These are phyloP conservation scores for Scotopteryx bipunctaria DNA, from an alignment of 2,888 invertebrate genomes.

Conservation along the genomic window DNA sequence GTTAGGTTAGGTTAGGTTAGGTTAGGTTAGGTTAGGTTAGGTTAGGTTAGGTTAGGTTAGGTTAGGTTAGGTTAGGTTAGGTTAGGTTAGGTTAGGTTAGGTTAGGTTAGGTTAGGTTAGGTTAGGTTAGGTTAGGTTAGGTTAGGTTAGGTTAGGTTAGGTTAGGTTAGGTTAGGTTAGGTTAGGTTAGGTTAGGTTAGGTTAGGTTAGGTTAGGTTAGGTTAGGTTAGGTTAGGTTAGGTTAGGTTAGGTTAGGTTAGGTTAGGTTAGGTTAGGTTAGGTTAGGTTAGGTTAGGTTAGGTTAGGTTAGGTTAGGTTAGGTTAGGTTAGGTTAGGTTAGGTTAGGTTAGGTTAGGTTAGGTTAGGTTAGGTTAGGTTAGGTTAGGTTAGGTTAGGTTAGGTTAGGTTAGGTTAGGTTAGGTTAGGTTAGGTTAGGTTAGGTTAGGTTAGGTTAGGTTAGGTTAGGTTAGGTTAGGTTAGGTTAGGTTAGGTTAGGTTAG, in stretches of 20 bases:
- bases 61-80: constrained; percentile 6
- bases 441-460: neutral
- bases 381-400: neutral
- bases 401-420: constrained; percentile 6
- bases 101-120: constrained; percentile 10
- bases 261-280: neutral
- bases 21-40: neutral
- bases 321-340: neutral
- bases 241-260: constrained; percentile 9
- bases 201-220: neutral
- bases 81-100: neutral
- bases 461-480: constrained; percentile 3
- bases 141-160: neutral
- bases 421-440: constrained; percentile 6
- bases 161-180: constrained; percentile 4
- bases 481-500: constrained; percentile 1
- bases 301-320: constrained; percentile 4
- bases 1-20: constrained; percentile 8
- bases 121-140: constrained; percentile 10
- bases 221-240: constrained; percentile 13
- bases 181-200: constrained; percentile 14
- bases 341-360: constrained; percentile 5
- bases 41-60: constrained; percentile 7
- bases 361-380: constrained; percentile 1
- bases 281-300: constrained; percentile 6